These are phyloP conservation scores for Macrophya alboannulata DNA, from an alignment of 2,888 invertebrate species.

Conservation along the genomic window DNA sequence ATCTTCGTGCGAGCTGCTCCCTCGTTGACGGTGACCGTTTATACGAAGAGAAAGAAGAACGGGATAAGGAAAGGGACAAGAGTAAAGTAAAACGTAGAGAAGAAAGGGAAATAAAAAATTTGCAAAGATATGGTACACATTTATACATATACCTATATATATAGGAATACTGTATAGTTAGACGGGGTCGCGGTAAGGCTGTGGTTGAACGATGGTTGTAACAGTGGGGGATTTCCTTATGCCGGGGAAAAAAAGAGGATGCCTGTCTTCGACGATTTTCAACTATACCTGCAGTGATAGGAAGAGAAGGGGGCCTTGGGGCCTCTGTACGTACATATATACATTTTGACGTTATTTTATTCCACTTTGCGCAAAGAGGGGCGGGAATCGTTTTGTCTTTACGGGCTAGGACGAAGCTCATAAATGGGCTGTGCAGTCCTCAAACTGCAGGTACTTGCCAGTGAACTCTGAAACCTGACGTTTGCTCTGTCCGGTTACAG, in stretches of 20 bases:
- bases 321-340: neutral
- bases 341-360: conserved; percentile 43
- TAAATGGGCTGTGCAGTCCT: conserved; percentile 78
- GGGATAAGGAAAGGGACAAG: conserved; percentile 8
- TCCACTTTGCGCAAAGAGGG: conserved; percentile 53
- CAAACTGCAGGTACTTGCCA: conserved; percentile 76
- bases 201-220: neutral
- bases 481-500: neutral
- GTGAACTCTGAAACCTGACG: conserved; percentile 68
- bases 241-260: neutral
- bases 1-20: conserved; percentile 6
- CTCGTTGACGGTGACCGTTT: neutral
- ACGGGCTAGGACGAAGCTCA: conserved; percentile 71
- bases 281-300: neutral
- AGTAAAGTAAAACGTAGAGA: neutral
- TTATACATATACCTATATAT: neutral
- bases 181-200: neutral
- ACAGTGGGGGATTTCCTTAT: neutral
- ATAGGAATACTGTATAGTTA: neutral
- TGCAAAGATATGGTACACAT: neutral
- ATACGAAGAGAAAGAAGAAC: conserved; percentile 14
- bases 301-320: neutral
- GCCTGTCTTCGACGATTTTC: conserved; percentile 2
- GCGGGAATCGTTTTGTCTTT: conserved; percentile 66
- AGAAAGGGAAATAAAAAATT: conserved; percentile 18